Percentiles rank a stretch among this genome's conserved stretches.
Evolutionary conservation across 1,140 invertebrate genomes (phyloP).

Genomic region (Drosophila nasuta): DNA sequence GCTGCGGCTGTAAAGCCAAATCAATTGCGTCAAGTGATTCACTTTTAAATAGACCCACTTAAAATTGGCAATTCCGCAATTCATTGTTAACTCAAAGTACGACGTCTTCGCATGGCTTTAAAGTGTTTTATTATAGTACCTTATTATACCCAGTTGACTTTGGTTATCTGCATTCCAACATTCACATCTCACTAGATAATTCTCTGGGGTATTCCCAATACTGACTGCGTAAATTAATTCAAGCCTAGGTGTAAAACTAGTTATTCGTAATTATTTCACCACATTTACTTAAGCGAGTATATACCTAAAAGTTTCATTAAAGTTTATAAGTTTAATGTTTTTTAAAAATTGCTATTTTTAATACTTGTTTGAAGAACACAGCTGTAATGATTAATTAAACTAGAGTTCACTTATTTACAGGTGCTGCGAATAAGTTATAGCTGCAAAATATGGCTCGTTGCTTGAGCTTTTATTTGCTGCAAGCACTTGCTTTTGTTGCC

Average conservation of each 20-base stretch:
- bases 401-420: slow-evolving; percentile 17
- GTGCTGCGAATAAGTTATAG: background rate
- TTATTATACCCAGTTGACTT: background rate
- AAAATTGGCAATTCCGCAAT: slow-evolving; percentile 10
- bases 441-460: slow-evolving; percentile 8
- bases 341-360: background rate
- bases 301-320: no score
- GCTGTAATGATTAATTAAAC: slow-evolving; percentile 1
- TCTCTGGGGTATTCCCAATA: no score
- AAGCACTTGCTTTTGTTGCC: slow-evolving; percentile 15
- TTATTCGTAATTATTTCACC: no score
- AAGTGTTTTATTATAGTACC: background rate
- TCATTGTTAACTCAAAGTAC: slow-evolving; percentile 1
- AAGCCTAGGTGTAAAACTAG: no score
- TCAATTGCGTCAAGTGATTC: slow-evolving; percentile 35
- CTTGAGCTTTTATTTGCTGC: background rate
- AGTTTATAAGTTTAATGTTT: no score
- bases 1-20: slow-evolving; percentile 21
- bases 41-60: slow-evolving; percentile 25
- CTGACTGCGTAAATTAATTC: no score
- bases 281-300: no score
- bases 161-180: no score
- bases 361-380: slow-evolving; percentile 3
- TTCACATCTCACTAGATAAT: no score
- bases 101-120: background rate